These are phyloP conservation scores for Apotomis betuletana DNA, from an alignment of 2,888 invertebrate genomes.

Conservation along the genomic window DNA sequence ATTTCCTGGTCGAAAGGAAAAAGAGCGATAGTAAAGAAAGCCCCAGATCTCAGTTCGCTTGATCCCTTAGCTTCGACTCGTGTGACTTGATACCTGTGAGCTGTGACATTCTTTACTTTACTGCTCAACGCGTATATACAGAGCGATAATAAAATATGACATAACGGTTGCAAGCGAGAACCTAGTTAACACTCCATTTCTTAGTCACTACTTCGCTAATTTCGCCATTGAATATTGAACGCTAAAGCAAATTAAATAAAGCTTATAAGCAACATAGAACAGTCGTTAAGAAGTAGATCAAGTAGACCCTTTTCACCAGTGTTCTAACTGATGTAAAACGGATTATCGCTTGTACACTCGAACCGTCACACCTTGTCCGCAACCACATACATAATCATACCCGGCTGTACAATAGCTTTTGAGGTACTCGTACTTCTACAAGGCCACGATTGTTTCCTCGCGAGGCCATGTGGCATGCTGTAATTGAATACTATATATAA, in stretches of 20 bases:
- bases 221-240: neutral
- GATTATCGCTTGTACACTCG: slow-evolving; percentile 24
- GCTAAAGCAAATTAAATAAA: neutral
- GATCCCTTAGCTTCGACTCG: neutral
- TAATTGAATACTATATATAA: neutral
- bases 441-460: neutral
- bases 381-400: slow-evolving; percentile 1
- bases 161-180: slow-evolving; percentile 15
- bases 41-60: neutral
- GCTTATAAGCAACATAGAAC: neutral
- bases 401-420: slow-evolving; percentile 4
- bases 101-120: neutral
- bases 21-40: neutral
- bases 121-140: neutral
- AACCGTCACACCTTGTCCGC: slow-evolving; percentile 22
- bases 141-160: neutral
- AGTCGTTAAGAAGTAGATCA: neutral
- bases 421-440: neutral
- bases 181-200: neutral
- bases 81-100: neutral
- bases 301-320: neutral
- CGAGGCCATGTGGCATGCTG: neutral
- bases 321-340: slow-evolving; percentile 24
- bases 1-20: neutral
- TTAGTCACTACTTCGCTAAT: neutral